Percentiles rank a stretch among this genome's conserved stretches.
These are phyloP conservation scores for Paracentrotus lividus DNA, from an alignment of 53 echinoderm and acorn worm species.

Conservation along the genomic window DNA sequence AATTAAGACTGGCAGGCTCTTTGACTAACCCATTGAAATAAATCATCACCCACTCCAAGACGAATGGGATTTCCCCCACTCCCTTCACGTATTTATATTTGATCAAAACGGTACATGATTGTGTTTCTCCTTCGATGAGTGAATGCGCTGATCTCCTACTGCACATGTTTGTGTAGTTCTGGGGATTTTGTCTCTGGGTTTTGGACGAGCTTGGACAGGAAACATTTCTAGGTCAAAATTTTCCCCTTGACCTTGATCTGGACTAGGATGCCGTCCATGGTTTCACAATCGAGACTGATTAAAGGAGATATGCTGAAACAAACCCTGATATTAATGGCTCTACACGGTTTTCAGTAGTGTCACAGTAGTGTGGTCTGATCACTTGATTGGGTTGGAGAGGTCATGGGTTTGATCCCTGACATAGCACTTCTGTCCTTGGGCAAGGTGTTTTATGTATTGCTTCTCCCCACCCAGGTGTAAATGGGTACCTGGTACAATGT, in stretches of 20 bases:
- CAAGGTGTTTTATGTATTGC: too few relatives aligned
- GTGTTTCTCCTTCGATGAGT: neutral
- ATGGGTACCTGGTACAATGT: too few relatives aligned
- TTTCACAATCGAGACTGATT: neutral
- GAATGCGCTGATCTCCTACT: neutral
- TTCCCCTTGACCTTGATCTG: too few relatives aligned
- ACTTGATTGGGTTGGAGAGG: too few relatives aligned
- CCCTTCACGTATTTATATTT: neutral
- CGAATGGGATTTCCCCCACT: neutral
- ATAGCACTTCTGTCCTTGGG: too few relatives aligned
- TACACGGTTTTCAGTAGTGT: too few relatives aligned
- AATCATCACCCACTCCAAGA: neutral
- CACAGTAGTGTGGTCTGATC: too few relatives aligned
- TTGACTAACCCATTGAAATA: neutral
- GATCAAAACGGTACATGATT: neutral
- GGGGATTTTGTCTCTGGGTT: neutral
- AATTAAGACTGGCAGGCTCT: neutral
- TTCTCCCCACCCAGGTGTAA: too few relatives aligned
- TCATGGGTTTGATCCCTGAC: too few relatives aligned
- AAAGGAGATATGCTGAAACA: too few relatives aligned
- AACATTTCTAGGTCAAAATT: neutral
- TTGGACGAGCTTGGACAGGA: neutral
- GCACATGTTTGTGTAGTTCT: neutral
- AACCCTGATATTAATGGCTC: too few relatives aligned
- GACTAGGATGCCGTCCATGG: too few relatives aligned